Evolutionary conservation across 2,797 vertebrate genomes (phyloP), one percentile per base, ranked within the genome.

Genomic region (Carcharodon carcharias): DNA sequence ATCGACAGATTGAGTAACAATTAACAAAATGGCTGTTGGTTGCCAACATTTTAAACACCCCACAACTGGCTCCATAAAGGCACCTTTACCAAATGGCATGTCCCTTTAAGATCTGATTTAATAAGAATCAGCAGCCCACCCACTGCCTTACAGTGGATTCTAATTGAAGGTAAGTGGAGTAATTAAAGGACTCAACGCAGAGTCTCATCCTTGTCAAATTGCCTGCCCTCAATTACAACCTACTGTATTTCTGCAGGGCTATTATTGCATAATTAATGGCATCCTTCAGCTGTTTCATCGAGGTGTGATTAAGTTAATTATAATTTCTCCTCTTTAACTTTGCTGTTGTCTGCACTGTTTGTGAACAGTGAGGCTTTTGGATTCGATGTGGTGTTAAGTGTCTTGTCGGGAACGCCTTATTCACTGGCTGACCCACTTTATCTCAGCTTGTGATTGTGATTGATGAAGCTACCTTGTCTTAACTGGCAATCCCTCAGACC

Each of bases 221-320:
- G 54, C 54, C 87, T 89, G 54, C 28, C 54, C 54, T 58, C 87
- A 56, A 58, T 58, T 89, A 35, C 87, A 85, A 85, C 40, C 82
- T 85, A 85, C 82, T 85, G 40, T 50, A 23, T 85, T 50, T 45
- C 45, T 8, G 82, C 82, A 85, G 14, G 45, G 40, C 45, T 45
- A 85, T 45, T 23, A 85, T 89, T 89, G 87, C 87, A 89, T 89
- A 89, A 89, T 89, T 89, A 56, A 89, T 89, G 56, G 56, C 31
- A 54, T 28, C 56, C 87, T 61, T 31, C 87, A 56, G 54, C 54
- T 31, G 26, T 58, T 89, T 58, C 87, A 89, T 58, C 26, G 54
- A 89, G 87, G 87, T 89, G 87, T 31, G 87, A 89, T 89, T 89
- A 89, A 89, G 50, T 89, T 89, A 89, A 89, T 89, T 89, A 89